Conservation (phyloP, 2,888 invertebrate genomes). For the Argyresthia goedartella region DNA sequence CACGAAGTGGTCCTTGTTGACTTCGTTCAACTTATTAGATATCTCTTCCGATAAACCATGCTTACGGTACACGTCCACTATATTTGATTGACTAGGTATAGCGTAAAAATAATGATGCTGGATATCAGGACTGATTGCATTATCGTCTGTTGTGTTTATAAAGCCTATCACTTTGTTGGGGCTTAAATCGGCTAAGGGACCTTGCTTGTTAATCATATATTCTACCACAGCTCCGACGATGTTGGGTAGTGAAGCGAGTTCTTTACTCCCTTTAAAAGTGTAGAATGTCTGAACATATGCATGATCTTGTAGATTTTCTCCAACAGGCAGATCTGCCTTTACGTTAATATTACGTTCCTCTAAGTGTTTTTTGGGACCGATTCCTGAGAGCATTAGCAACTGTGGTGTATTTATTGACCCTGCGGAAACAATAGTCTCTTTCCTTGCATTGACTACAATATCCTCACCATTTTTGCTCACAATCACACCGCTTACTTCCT, state of each 20-base stretch:
- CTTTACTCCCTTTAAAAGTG: slow-evolving; percentile 5
- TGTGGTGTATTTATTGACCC: slow-evolving; percentile 73
- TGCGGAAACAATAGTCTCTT: slow-evolving; percentile 65
- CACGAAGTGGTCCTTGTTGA: slow-evolving; percentile 12
- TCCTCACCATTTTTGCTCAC: slow-evolving; percentile 17
- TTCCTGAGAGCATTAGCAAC: slow-evolving; percentile 70
- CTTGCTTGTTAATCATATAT: slow-evolving; percentile 6
- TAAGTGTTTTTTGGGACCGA: slow-evolving; percentile 39
- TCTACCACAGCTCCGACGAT: background rate
- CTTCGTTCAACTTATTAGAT: slow-evolving; percentile 8
- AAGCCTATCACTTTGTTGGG: slow-evolving; percentile 10
- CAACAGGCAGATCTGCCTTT: slow-evolving; percentile 42
- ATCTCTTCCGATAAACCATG: slow-evolving; percentile 9
- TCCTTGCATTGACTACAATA: slow-evolving; percentile 33
- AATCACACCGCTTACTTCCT: slow-evolving; percentile 25
- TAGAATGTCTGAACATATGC: slow-evolving; percentile 7
- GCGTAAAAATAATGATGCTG: slow-evolving; percentile 10
- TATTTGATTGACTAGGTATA: slow-evolving; percentile 3
- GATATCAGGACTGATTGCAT: slow-evolving; percentile 8
- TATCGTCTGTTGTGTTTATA: slow-evolving; percentile 8
- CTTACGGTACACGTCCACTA: slow-evolving; percentile 5
- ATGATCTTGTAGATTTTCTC: slow-evolving; percentile 47
- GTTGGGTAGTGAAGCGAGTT: background rate
- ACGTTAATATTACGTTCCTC: slow-evolving; percentile 26
- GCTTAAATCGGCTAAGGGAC: slow-evolving; percentile 5